Base-by-base conservation (phyloP, 2,797 vertebrate genomes). In the Karalla daura region DNA sequence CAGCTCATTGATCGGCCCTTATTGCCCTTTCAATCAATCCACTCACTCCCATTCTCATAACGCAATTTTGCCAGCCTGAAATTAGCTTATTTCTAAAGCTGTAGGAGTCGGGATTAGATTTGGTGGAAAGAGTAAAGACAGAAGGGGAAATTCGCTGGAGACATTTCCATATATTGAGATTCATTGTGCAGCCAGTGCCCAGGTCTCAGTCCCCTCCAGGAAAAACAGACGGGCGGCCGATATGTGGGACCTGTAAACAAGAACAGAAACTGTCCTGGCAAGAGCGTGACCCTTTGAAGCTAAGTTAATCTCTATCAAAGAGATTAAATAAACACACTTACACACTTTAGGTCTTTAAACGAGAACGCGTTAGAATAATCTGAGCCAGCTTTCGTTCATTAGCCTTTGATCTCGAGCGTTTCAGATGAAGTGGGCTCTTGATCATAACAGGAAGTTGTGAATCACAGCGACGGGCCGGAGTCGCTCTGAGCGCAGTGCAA, bases 1-100 rank as follows among this genome's bases (percentile, higher is more conserved):
- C 55, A 65, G 50, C 67, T 59, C 73, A 86, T 83, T 61, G 83
- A 87, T 87, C 18, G 21, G 20, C 66, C 64, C 54, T 72, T 40
- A 72, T 78, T 84, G 70, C 58, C 52, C 67, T 70, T 67, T 77
- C 70, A 78, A 61, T 86, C 75, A 78, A 68, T 77, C 63, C 37
- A 7, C 47, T 67, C 52, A 5, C 41, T 65, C 63, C 33, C 53
- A 45, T 61, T 83, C 65, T 71, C 67, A 77, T 74, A 74, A 76
- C 51, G 49, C 55, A 51, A 62, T 70, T 76, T 70, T 36, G n/a
- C 27, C 62, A 13, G 51, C 10, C 51, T 80, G 66, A 73, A 81
- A 86, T 85, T 47, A 64, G 53, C 46, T 84, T 82, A 76, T 74
- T 71, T 58, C 63, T 71, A 41, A 79, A 72, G 62, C 58, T 11